Evolutionary conservation across 2,113 vertebrate species (phyloP), one percentile per base, ranked within the genome.

Genomic region (Microcebus lehilahytsara): DNA sequence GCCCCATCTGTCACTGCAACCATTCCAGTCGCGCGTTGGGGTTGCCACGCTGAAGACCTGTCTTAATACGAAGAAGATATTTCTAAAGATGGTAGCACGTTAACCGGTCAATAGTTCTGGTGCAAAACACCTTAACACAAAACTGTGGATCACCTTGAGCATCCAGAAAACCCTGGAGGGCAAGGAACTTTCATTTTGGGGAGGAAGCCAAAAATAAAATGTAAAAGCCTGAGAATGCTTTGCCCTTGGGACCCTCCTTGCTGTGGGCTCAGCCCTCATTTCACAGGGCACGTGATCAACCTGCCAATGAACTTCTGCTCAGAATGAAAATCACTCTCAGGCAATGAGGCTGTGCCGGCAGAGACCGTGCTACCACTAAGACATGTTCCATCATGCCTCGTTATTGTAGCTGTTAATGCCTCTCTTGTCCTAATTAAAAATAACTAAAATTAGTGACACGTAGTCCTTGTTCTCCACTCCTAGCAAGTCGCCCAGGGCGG

Each of bases 1-100:
- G 11, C 9, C 20, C 12, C 0, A 0, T 3, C 30, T 4, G 34
- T 14, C 56, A 2, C 8, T 3, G 27, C 34, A 37, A 4, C 17
- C 27, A 12, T 37, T 67, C 34, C 74, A 12, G 0, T 49, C 80
- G 32, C 0, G 1, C 27, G 3, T 13, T 32, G 9, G 12, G 51
- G 51, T 9, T 42, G n/a, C 77, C 19, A 19, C 1, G 34, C 5
- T 49, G 8, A 95, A 67, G 37, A n/a, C 30, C 2, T 32, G 17
- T n/a, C 84, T 53, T 67, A 12, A 25, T 9, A 34, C 12, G 34
- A 90, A 51, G 34, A 90, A 51, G 62, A 6, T 9, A 37, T 49
- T 77, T 56, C 89, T 42, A 34, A 67, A 42, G n/a, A 46, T 3
- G 34, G 23, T 5, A 42, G 74, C 23, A 4, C 0, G 0, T 46